A percentile compares a stretch with the other conserved stretches of the same genome.
These are phyloP conservation scores for Pegoplata infirma DNA, from an alignment of 2,888 invertebrate genomes.

Conservation along the genomic window DNA sequence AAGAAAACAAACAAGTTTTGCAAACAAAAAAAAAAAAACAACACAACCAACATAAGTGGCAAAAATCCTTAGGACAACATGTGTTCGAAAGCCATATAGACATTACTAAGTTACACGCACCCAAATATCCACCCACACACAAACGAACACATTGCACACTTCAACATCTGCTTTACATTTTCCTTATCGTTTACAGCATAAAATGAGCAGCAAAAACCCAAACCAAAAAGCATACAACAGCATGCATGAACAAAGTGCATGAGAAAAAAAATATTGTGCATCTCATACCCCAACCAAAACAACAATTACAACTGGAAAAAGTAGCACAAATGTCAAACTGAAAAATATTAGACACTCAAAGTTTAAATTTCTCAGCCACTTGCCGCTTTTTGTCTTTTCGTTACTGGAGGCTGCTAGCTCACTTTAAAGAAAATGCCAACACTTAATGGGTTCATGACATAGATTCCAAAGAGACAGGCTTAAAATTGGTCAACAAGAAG, in stretches of 20 bases:
- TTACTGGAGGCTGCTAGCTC: neutral
- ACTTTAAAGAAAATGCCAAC: neutral
- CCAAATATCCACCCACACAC: neutral
- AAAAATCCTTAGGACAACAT: conserved; percentile 21
- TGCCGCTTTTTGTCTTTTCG: conserved; percentile 16
- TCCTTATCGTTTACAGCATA: neutral
- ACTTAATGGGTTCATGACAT: conserved; percentile 24
- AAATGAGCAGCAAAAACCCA: neutral
- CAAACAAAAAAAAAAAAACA: neutral
- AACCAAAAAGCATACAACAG: neutral
- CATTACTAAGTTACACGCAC: neutral
- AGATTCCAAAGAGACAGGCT: conserved; percentile 18
- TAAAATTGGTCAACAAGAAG: conserved; percentile 27
- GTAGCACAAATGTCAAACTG: conserved; percentile 23
- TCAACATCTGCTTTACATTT: neutral
- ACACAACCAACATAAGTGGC: conserved; percentile 18
- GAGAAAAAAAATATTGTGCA: neutral
- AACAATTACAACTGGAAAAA: neutral
- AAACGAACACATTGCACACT: neutral
- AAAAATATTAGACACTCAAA: conserved; percentile 37
- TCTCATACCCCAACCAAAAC: neutral
- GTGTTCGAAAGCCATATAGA: conserved; percentile 8
- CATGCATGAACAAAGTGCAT: neutral
- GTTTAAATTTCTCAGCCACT: conserved; percentile 26
- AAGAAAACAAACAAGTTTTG: conserved; percentile 30